Evolutionary conservation across 2,888 invertebrate species (phyloP).

Genomic region (Aphrophora alni): DNA sequence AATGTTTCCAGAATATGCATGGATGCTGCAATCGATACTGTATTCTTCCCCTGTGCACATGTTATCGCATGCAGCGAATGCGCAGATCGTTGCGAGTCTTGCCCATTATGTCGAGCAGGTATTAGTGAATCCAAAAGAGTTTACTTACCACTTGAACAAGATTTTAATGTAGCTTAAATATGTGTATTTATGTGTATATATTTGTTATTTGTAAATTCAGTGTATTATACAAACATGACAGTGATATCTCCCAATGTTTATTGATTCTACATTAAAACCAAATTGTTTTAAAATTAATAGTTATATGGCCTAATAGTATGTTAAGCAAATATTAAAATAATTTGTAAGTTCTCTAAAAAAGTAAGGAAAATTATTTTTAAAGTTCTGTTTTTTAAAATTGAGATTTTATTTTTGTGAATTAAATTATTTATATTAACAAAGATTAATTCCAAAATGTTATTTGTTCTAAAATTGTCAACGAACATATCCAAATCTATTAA

Average conservation of each 20-base stretch:
- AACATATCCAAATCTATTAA: background rate
- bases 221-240: background rate
- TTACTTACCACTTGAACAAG: conserved; percentile 63
- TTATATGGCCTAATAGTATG: background rate
- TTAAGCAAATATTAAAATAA: background rate
- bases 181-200: background rate
- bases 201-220: background rate
- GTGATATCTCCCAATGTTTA: background rate
- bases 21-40: conserved; percentile 82
- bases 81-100: conserved; percentile 74
- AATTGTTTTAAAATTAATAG: background rate
- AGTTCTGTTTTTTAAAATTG: too few relatives aligned
- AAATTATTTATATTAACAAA: background rate
- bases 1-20: conserved; percentile 71
- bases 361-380: background rate
- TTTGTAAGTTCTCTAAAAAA: background rate
- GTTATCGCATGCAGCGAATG: conserved; percentile 81
- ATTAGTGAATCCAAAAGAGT: conserved; percentile 74
- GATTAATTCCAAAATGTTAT: background rate
- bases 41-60: conserved; percentile 89
- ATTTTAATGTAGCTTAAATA: conserved; percentile 15
- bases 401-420: background rate
- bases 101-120: conserved; percentile 74
- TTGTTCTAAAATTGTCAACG: background rate
- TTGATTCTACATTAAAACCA: background rate